Evolutionary conservation across 2,888 invertebrate genomes (phyloP), one percentile per base, ranked within the genome.

Genomic region (Heliconius cydno): DNA sequence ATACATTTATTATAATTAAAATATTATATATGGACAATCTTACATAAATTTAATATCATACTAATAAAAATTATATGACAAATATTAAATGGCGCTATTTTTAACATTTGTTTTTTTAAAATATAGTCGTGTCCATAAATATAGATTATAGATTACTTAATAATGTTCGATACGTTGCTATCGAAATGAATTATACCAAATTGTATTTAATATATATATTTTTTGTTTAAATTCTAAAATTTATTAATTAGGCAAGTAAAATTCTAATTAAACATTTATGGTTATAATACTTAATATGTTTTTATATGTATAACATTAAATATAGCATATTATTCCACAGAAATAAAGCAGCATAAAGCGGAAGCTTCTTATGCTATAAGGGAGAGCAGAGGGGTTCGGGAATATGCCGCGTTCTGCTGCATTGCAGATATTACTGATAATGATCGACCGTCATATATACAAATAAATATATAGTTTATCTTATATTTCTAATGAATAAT

Each of bases 311-410:
- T 60, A 60, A 3, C n/a, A 60, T n/a, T 10, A n/a, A 60, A 60
- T 28, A 46, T 25, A 66, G 19, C 19, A 25, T 70, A 70, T 46
- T 70, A 70, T 70, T 28, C 9, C 46, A 46, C 28, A 22, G n/a
- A 3, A 60, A 73, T 73, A n/a, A 38, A 65, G 28, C 66, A 46
- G 22, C 46, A 13, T 25, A 28, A 41, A 65, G 75, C 73, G 60
- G 60, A 73, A 73, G 60, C 57, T 60, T 60, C 73, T 73, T 73
- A 73, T 60, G 15, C 73, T 73, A 60, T 73, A 38, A 73, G 73
- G 73, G 73, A 73, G 65, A 75, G 65, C 65, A 63, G 75, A 75
- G 65, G 75, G 75, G 75, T 66, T 75, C 75, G 75, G 65, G 75
- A 75, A 28, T 63, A 75, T 65, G 65, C 65, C 63, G 41, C 65